phyloP scores from a whole-genome alignment of 2,797 vertebrate species.

The Sebastiscus albofasciatus region DNA sequence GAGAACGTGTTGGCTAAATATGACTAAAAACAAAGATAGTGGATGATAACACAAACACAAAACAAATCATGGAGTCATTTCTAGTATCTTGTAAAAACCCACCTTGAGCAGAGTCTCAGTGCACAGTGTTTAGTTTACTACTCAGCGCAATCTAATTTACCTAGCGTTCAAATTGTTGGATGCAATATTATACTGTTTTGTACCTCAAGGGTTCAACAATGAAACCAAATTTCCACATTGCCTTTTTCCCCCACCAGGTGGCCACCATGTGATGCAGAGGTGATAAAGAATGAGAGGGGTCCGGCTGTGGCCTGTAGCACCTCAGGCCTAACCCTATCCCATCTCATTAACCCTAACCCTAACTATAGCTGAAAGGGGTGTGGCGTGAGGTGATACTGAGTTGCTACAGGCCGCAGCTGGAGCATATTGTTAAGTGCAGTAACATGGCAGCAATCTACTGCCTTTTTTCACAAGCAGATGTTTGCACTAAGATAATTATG shows the following conservation, averaged over 20 bases:
- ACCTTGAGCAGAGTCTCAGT: neutral
- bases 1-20: too few relatives aligned
- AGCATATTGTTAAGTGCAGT: neutral
- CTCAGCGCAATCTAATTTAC: neutral
- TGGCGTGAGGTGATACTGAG: too few relatives aligned
- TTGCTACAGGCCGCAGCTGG: too few relatives aligned
- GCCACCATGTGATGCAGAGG: neutral
- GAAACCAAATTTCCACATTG: slow-evolving; percentile 14
- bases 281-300: neutral
- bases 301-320: too few relatives aligned
- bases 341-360: too few relatives aligned
- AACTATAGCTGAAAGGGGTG: too few relatives aligned
- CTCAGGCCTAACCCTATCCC: too few relatives aligned
- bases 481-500: slow-evolving; percentile 11
- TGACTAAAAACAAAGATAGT: neutral
- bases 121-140: neutral
- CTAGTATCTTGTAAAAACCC: neutral
- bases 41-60: neutral
- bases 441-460: neutral
- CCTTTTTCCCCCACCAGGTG: slow-evolving; percentile 42
- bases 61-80: neutral
- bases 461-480: neutral
- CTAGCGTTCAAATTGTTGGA: neutral
- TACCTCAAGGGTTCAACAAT: neutral
- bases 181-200: neutral